Conservation (phyloP, 2,113 vertebrate genomes). For the Tychaedon coryphoeus region DNA sequence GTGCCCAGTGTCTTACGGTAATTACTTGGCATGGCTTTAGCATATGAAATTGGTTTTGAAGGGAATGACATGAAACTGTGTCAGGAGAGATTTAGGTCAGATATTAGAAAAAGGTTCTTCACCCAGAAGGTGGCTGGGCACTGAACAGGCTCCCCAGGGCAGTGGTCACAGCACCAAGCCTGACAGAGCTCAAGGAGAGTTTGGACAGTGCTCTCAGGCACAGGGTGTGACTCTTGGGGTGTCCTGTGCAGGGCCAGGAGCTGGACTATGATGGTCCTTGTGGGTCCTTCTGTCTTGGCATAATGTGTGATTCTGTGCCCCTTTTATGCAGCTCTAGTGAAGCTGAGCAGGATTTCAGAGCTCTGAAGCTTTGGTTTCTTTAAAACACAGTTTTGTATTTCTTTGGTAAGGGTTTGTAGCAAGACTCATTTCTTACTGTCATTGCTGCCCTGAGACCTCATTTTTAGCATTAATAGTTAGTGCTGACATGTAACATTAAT, state of each 20-base stretch:
- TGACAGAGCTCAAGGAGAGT: neutral
- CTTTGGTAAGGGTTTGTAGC: neutral
- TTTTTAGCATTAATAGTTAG: neutral
- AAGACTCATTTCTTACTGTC: neutral
- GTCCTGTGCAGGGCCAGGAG: neutral
- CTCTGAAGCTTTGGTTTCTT: neutral
- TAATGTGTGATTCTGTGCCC: neutral
- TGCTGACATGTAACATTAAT: neutral
- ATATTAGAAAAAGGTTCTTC: neutral
- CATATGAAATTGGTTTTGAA: neutral
- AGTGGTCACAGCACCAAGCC: neutral
- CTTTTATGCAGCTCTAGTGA: neutral
- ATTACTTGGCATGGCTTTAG: neutral
- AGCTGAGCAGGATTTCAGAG: neutral
- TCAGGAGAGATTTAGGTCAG: neutral
- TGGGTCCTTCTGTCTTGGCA: neutral
- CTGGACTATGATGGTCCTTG: neutral
- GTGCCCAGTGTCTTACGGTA: neutral
- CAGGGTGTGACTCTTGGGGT: neutral
- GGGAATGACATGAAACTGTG: neutral
- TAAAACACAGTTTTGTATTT: neutral
- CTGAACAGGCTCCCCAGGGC: neutral
- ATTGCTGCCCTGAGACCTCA: neutral
- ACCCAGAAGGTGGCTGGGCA: neutral
- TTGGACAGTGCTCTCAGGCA: neutral